Conservation (phyloP, 2,113 vertebrate species). For the Corythoichthys intestinalis region DNA sequence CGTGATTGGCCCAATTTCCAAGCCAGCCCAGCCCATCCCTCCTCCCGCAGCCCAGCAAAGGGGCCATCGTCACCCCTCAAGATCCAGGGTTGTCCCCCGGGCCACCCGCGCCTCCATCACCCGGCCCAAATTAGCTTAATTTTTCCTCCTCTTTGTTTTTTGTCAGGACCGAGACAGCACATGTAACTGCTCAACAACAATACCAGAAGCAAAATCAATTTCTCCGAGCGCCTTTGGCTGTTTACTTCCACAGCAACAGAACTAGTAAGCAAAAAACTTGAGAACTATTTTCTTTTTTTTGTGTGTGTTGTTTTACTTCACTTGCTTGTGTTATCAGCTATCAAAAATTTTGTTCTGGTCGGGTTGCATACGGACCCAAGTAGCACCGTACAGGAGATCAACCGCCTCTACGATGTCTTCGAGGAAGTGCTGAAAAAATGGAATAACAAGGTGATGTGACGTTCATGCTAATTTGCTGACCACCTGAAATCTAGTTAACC, state of each 20-base stretch:
- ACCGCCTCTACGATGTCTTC: conserved; percentile 58
- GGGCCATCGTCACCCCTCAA: too few relatives aligned
- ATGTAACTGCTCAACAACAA: conserved; percentile 29
- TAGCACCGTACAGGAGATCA: conserved; percentile 49
- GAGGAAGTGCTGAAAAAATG: conserved; percentile 38
- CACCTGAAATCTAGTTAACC: too few relatives aligned
- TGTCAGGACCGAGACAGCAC: conserved; percentile 23
- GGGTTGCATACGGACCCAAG: conserved; percentile 31
- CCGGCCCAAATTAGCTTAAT: background rate
- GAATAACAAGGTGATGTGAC: conserved; percentile 43
- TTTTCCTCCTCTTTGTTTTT: background rate
- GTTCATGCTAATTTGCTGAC: background rate
- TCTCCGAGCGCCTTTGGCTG: conserved; percentile 43
- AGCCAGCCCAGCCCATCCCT: too few relatives aligned
- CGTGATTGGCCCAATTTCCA: too few relatives aligned
- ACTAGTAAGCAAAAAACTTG: conserved; percentile 30
- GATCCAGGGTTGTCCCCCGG: too few relatives aligned
- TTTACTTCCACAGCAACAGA: conserved; percentile 31
- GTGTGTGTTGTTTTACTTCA: background rate
- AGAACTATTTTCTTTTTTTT: background rate
- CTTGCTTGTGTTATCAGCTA: conserved; percentile 9
- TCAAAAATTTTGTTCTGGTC: conserved; percentile 43
- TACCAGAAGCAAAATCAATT: conserved; percentile 17
- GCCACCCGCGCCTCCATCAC: too few relatives aligned
- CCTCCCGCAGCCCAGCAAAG: too few relatives aligned